Evolutionary conservation across 2,113 vertebrate genomes (phyloP), one percentile per base, ranked within the genome.

Genomic region (Loxodonta africana): DNA sequence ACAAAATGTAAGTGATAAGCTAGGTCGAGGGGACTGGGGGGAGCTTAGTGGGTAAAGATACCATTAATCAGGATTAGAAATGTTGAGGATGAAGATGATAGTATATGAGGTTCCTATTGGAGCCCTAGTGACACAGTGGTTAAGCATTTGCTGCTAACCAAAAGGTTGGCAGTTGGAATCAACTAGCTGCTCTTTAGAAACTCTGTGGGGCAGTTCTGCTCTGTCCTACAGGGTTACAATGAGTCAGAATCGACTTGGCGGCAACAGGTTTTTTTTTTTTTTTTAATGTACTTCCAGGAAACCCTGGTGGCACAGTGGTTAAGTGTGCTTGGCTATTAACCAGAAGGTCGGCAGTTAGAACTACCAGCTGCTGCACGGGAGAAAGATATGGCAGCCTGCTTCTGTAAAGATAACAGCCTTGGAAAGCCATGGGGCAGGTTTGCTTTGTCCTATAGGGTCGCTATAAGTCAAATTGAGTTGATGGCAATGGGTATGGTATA

Each of bases 61-160:
- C 17, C 18, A n/a, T 87, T 82, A 82, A 46, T 83, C n/a, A 92
- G 63, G 14, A 76, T 83, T 73, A 88, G 87, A 94, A 93, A 82
- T 76, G 12, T 26, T 44, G 30, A 78, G 46, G 51, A 62, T 89
- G 62, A 77, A 60, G 44, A 74, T 89, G 23, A 93, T 23, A 60
- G 2, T 77, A 26, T 48, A 23, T 83, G 63, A 51, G 30, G 7
- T 94, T 95, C 67, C 6, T 78, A 2, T 86, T 62, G 37, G 37
- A 37, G 37, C 37, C 37, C 37, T 74, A 21, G 73, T 74, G 30
- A 6, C 1, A 33, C 30, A 73, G 69, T 26, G 71, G 37, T 26
- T 74, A 41, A 74, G 8, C 17, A 11, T 12, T 74, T 25, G 18
- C 11, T 71, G n/a, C n/a, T 41, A 74, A 74, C 37, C 17, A 6